phyloP scores from a whole-genome alignment of 2,113 vertebrate genomes.

The Sciurus niger region DNA sequence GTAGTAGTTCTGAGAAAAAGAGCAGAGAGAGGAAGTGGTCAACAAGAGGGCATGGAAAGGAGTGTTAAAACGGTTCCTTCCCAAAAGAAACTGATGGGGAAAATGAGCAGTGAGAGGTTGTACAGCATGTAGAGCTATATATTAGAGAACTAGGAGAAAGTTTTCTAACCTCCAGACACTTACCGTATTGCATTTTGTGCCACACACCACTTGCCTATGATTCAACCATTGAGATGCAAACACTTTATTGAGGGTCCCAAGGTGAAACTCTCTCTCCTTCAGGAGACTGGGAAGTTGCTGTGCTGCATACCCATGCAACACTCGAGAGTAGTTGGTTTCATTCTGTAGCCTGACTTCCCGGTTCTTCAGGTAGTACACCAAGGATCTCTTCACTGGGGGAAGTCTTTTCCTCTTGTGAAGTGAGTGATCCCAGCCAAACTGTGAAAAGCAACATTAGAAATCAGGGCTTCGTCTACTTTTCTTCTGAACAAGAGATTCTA shows the following conservation, averaged over 20 bases:
- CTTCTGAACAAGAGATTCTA: neutral
- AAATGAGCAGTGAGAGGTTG: neutral
- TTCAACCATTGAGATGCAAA: slow-evolving; percentile 99
- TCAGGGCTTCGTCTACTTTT: slow-evolving; percentile 29
- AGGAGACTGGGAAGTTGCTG: slow-evolving; percentile 95
- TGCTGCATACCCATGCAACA: slow-evolving; percentile 95
- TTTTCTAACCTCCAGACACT: slow-evolving; percentile 76
- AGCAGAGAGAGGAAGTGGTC: neutral
- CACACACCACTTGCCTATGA: slow-evolving; percentile 98
- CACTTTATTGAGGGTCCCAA: slow-evolving; percentile 98
- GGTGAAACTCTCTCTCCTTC: slow-evolving; percentile 95
- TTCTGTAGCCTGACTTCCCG: slow-evolving; percentile 95
- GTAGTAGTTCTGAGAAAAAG: neutral
- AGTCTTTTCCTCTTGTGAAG: slow-evolving; percentile 91
- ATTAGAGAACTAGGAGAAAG: neutral
- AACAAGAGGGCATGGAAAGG: neutral
- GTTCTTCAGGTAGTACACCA: slow-evolving; percentile 96
- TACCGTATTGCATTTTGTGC: slow-evolving; percentile 99
- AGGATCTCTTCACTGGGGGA: slow-evolving; percentile 92
- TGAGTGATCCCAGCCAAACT: slow-evolving; percentile 90
- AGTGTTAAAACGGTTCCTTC: neutral
- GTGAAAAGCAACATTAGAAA: slow-evolving; percentile 67
- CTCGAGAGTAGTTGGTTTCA: slow-evolving; percentile 91
- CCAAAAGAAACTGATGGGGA: slow-evolving; percentile 1
- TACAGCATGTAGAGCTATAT: neutral